A percentile compares a stretch with the other conserved stretches of the same genome.
Evolutionary conservation across 2,797 vertebrate species (phyloP).

Genomic region (Pagetopsis macropterus): DNA sequence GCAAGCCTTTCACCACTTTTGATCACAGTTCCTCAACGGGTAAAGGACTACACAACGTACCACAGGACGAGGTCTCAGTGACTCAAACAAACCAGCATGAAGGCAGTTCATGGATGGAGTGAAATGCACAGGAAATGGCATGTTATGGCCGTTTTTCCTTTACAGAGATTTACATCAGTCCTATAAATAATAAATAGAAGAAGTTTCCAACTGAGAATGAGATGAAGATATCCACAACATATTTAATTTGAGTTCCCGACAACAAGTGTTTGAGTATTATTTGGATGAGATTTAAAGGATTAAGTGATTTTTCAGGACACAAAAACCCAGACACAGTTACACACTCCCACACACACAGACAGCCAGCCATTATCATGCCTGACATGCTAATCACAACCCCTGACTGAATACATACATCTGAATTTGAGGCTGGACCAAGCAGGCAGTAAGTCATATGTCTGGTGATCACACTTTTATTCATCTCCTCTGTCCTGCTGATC

Average conservation of each 20-base stretch:
- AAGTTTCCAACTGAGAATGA: background rate
- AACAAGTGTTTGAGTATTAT: slow-evolving; percentile 33
- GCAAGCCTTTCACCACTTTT: slow-evolving; percentile 1
- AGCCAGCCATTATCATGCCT: slow-evolving; percentile 58
- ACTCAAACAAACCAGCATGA: slow-evolving; percentile 3
- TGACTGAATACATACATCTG: slow-evolving; percentile 61
- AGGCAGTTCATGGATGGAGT: background rate
- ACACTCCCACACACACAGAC: slow-evolving; percentile 21
- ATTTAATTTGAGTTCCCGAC: slow-evolving; percentile 5
- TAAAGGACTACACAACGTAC: background rate
- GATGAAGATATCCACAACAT: slow-evolving; percentile 13
- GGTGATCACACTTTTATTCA: slow-evolving; percentile 56
- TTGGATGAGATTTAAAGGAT: slow-evolving; percentile 44
- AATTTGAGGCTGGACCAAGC: slow-evolving; percentile 36
- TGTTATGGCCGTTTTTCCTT: background rate
- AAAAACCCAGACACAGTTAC: slow-evolving; percentile 39
- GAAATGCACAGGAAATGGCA: background rate
- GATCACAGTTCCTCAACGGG: slow-evolving; percentile 22
- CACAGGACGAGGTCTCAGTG: background rate
- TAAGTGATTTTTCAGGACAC: slow-evolving; percentile 35
- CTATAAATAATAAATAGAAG: slow-evolving; percentile 9
- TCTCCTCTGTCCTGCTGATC: slow-evolving; percentile 69
- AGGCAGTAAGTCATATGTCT: slow-evolving; percentile 64
- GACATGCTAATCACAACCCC: slow-evolving; percentile 68
- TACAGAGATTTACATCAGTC: slow-evolving; percentile 6